A percentile compares a stretch with the other conserved stretches of the same genome.
Conservation (phyloP, 2,113 vertebrate genomes). For the Podarcis raffonei region DNA sequence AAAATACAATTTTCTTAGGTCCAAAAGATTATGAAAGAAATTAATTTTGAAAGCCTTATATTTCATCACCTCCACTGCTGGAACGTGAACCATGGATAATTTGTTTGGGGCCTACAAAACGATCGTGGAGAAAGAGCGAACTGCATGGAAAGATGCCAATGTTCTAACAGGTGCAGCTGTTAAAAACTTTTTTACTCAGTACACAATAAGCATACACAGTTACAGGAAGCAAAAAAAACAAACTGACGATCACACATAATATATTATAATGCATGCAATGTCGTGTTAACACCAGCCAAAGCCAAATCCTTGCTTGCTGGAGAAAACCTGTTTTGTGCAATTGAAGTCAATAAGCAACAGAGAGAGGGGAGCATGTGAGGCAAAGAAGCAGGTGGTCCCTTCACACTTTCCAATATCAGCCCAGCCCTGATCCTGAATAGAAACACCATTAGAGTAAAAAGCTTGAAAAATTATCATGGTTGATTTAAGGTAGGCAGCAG, state of each 20-base stretch:
- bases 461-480: background rate
- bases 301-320: background rate
- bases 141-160: conserved; percentile 1
- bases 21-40: background rate
- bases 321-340: conserved; percentile 21
- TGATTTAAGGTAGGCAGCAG: background rate
- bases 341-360: background rate
- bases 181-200: background rate
- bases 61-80: background rate
- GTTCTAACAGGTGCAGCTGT: conserved; percentile 19
- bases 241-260: conserved; percentile 12
- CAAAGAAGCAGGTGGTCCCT: background rate
- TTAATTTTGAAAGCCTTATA: background rate
- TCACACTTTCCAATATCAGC: background rate
- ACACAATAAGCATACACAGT: conserved; percentile 12
- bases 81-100: conserved; percentile 12
- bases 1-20: background rate
- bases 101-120: background rate
- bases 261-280: background rate
- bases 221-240: conserved; percentile 19
- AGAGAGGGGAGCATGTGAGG: background rate
- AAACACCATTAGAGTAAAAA: background rate
- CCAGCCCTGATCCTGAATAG: background rate
- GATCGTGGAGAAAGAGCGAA: background rate
- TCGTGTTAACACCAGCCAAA: conserved; percentile 1